phyloP scores from a whole-genome alignment of 1,140 invertebrate genomes.

The Zaprionus camerounensis region DNA sequence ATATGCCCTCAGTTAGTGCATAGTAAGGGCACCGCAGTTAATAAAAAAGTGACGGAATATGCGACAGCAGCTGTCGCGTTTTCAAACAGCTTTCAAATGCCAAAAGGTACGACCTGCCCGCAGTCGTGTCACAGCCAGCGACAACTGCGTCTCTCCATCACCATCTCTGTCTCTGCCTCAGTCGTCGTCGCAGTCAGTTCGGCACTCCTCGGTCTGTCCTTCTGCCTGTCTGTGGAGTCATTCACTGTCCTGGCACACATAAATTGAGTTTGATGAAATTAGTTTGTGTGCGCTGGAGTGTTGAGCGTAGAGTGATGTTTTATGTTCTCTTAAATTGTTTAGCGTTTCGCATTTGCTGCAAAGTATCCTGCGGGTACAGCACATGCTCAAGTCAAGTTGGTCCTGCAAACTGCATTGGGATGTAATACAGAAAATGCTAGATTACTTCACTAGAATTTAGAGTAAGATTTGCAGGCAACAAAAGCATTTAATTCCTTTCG shows the following conservation, averaged over 20 bases:
- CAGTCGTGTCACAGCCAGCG: conserved; percentile 51
- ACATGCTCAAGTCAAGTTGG: background rate
- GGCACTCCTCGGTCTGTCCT: conserved; percentile 3
- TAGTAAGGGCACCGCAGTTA: conserved; percentile 57
- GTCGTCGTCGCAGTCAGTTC: background rate
- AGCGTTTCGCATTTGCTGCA: conserved; percentile 8
- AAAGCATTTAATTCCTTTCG: background rate
- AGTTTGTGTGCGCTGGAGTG: conserved; percentile 46
- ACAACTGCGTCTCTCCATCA: background rate
- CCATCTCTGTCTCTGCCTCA: conserved; percentile 19
- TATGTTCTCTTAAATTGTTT: conserved; percentile 49
- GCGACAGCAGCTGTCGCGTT: conserved; percentile 76
- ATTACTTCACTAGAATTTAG: background rate
- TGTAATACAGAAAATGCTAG: background rate
- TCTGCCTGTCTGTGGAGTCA: conserved; percentile 22
- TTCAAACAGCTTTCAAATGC: conserved; percentile 75
- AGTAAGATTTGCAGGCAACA: background rate
- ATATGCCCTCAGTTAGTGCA: conserved; percentile 4
- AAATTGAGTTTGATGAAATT: conserved; percentile 79
- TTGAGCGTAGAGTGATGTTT: conserved; percentile 41
- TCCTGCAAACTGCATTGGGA: background rate
- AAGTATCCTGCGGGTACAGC: conserved; percentile 10
- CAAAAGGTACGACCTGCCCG: conserved; percentile 65
- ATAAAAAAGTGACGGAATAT: conserved; percentile 78
- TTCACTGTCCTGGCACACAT: conserved; percentile 39